Base-by-base conservation (phyloP, 2,888 invertebrate genomes). In the Aplocera efformata region DNA sequence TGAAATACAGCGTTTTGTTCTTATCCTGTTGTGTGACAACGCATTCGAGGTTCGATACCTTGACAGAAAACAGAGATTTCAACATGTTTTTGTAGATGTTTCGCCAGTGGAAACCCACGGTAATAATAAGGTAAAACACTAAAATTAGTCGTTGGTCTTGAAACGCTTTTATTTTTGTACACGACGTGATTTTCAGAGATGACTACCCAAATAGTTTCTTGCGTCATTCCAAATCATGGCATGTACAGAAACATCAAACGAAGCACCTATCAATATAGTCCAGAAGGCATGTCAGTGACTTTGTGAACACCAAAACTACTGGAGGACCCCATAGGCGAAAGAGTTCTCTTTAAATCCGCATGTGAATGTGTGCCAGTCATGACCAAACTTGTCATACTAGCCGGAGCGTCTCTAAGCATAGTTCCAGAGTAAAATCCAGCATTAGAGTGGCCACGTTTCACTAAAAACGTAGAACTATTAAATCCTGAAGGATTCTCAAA, bases 221-320 rank as follows among this genome's bases (percentile, higher is more conserved):
- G 13, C 5, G 2, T 17, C 2, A 17, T 3, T 17, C 5, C 5
- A 17, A 38, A 25, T 20, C 11, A 7, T 30, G 25, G 10, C 32
- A 30, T 38, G 29, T 37, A 30, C 42, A 43, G 23, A 29, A 34
- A 30, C 29, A 25, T 17, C n/a, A 45, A 39, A 17, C 40, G 20
- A 56, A 62, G 46, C 50, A 58, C 43, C 42, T 48, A 59, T 77
- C 63, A 94, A 79, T 94, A 94, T 48, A 94, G 78, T 39, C 94
- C 94, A 28, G 93, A 94, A 50, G 93, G 92, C 77, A 93, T 90
- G 67, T 94, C 93, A 3, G 93, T 92, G 6, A 94, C 88, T 83
- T 93, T 93, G 37, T 90, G 89, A 22, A 82, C 70, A 17, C 91
- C 90, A 43, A 76, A 80, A 49, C 59, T 73, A 48, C 68, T 78